Evolutionary conservation across 2,888 invertebrate genomes (phyloP), one percentile per base, ranked within the genome.

Genomic region (Junonia oenone): DNA sequence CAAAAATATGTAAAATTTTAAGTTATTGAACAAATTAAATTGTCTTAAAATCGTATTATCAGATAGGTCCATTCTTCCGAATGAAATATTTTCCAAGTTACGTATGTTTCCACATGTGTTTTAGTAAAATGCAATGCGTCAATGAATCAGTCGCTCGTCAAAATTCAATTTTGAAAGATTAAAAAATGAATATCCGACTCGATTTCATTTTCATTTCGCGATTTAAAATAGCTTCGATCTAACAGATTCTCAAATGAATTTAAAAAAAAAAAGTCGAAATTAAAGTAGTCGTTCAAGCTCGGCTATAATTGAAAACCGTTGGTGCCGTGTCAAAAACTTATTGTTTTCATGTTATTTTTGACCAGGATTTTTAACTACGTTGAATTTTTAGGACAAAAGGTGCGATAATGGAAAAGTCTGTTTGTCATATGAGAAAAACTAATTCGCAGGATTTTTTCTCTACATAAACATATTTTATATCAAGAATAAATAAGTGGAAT

Each of bases 101-200:
- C n/a, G n/a, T n/a, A n/a, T n/a, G n/a, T n/a, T n/a, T n/a, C n/a
- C n/a, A n/a, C n/a, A n/a, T n/a, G n/a, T 15, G 6, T 8, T 1
- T 14, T 15, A 15, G 14, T 37, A 8, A 5, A 19, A n/a, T 22
- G n/a, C 19, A 22, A 22, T n/a, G 1, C n/a, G 17, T 29, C 46
- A 46, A 46, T 46, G 38, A 52, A 52, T 52, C 37, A 27, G 37
- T 37, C 17, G 27, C 35, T 17, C 45, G 29, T 46, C 37, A 38
- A 19, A 46, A 52, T 38, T 31, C 11, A 45, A 51, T 45, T 46
- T 52, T 19, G n/a, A 19, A 52, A 45, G 45, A 26, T 35, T 31
- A 11, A 46, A 52, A 35, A 27, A 14, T 14, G 37, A 51, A 52
- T 38, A 46, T 38, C 38, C 38, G 38, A 22, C 43, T n/a, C 22